These are phyloP conservation scores for Dasysyrphus albostriatus DNA, from an alignment of 2,888 invertebrate genomes.

Conservation along the genomic window DNA sequence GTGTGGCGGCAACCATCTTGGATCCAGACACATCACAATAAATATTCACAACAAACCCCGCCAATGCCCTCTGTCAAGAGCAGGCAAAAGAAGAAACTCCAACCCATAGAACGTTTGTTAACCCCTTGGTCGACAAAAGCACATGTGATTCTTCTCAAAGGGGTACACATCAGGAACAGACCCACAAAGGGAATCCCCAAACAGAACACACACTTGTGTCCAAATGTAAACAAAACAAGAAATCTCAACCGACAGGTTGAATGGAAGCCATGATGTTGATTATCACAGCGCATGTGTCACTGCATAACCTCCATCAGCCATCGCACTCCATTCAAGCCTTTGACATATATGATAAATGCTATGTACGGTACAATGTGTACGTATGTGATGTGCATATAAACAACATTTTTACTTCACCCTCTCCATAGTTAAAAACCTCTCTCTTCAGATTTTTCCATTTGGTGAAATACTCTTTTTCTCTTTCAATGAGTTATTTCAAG, in stretches of 20 bases:
- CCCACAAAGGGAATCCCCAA: constrained; percentile 72
- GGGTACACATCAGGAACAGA: constrained; percentile 34
- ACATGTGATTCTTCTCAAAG: constrained; percentile 68
- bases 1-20: constrained; percentile 74
- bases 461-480: constrained; percentile 23
- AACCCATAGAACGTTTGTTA: constrained; percentile 71
- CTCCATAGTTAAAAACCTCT: background rate
- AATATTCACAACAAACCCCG: constrained; percentile 22
- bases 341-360: constrained; percentile 4
- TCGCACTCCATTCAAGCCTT: constrained; percentile 42
- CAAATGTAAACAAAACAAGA: constrained; percentile 74
- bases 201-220: constrained; percentile 51
- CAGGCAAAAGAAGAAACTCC: constrained; percentile 26
- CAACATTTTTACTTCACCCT: background rate
- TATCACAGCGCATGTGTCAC: constrained; percentile 58
- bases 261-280: constrained; percentile 70
- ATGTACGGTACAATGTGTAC: background rate
- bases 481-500: constrained; percentile 1
- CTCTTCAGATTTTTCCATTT: constrained; percentile 19
- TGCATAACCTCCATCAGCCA: background rate
- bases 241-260: constrained; percentile 67
- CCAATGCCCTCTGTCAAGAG: constrained; percentile 25
- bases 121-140: constrained; percentile 63
- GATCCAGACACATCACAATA: constrained; percentile 61
- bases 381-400: background rate